Conservation (phyloP, 2,888 invertebrate species). For the Dysmachus trigonus region DNA sequence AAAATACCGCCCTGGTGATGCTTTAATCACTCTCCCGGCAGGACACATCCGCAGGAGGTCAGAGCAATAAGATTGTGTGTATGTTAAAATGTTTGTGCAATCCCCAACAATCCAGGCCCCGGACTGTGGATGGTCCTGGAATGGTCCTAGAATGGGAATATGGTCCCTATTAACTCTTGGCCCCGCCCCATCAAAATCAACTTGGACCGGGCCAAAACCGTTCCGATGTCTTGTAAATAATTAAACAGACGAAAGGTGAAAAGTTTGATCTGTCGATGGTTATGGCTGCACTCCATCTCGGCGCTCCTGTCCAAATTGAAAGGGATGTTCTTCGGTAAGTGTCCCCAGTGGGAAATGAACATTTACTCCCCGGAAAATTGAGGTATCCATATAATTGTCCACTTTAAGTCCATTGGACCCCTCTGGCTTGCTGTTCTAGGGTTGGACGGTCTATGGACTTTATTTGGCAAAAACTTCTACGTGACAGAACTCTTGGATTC, state of each 20-base stretch:
- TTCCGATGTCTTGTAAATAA: conserved; percentile 4
- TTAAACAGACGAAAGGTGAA: conserved; percentile 16
- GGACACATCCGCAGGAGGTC: not conserved
- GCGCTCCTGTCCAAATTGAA: not conserved
- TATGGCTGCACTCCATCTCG: conserved; percentile 1
- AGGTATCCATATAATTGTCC: conserved; percentile 20
- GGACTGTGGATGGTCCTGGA: not conserved
- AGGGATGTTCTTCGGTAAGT: not conserved
- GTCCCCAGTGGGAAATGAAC: not conserved
- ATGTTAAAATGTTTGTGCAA: not conserved
- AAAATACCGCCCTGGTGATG: not conserved
- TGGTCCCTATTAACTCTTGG: not conserved
- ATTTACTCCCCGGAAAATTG: not conserved
- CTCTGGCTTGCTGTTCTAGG: not conserved
- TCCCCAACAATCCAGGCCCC: not conserved
- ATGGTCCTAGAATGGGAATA: no score
- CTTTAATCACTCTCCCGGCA: not conserved
- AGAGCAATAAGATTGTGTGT: not conserved
- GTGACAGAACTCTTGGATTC: not conserved
- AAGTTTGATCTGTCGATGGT: conserved; percentile 17
- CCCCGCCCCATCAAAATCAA: not conserved
- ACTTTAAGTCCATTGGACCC: not conserved
- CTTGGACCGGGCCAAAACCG: not conserved
- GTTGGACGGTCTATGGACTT: not conserved
- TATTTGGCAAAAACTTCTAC: conserved; percentile 3